Base-by-base conservation (phyloP, 2,797 vertebrate species). In the Poliocrania exsul region DNA sequence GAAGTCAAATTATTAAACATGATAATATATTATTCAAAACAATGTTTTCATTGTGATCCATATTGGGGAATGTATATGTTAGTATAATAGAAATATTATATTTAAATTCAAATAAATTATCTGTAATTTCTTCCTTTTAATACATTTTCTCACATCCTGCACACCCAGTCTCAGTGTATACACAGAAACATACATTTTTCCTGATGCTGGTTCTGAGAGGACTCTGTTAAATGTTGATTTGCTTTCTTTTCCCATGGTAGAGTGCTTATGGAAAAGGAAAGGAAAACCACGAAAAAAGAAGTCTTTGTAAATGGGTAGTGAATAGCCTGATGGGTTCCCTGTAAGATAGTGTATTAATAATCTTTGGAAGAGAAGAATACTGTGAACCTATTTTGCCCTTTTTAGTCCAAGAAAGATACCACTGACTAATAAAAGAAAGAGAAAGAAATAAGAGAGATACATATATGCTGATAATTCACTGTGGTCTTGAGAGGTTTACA, bases 81-180 rank as follows among this genome's bases (percentile, higher is more conserved):
- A 57, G 9, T 70, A 10, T 57, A 75, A 75, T 16, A 72, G 15
- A 42, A 79, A 3, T 14, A 65, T 17, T 73, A 12, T 33, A 46
- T 28, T 49, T 64, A 86, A 70, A 62, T 44, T 15, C 16, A 82
- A 67, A 65, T 7, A 71, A 61, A 58, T 65, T 65, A 2, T 66
- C 28, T 58, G 5, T 38, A 31, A 50, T 72, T 80, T 74, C 35
- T 84, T 61, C 14, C 19, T 74, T 82, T 25, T 73, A 25, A 25
- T 24, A 70, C 3, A 17, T 1, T 25, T 4, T 31, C 23, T 77
- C 31, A 51, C 8, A 80, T 33, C 19, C 28, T n/a, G 5, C 1
- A 0, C 5, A 20, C n/a, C 10, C 6, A 28, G 8, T n/a, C 18
- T 14, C 21, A 14, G 15, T 49, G 7, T 28, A 18, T 10, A 51